phyloP scores from a whole-genome alignment of 2,888 invertebrate genomes.

The Zygaena filipendulae region DNA sequence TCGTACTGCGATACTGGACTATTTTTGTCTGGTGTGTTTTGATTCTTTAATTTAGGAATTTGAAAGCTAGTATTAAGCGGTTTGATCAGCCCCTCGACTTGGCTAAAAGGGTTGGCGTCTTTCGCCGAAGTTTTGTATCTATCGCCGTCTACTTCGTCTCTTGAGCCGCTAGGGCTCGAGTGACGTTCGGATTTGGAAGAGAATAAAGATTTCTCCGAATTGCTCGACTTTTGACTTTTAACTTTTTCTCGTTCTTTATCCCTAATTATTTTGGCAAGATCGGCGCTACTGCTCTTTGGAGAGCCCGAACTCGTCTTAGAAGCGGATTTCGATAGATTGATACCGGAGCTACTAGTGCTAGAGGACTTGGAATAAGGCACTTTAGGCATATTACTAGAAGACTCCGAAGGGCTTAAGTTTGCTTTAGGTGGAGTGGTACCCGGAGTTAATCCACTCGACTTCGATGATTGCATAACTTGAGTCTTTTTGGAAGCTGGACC shows the following conservation, averaged over 20 bases:
- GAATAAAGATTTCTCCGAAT: conserved; percentile 73
- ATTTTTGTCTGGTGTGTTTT: conserved; percentile 56
- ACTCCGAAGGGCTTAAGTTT: conserved; percentile 46
- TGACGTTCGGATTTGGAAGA: conserved; percentile 72
- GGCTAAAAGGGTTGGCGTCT: conserved; percentile 68
- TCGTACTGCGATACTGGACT: conserved; percentile 51
- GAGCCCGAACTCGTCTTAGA: conserved; percentile 68
- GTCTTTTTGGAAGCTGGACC: conserved; percentile 89
- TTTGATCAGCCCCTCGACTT: conserved; percentile 81
- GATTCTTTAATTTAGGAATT: conserved; percentile 80
- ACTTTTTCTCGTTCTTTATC: conserved; percentile 71
- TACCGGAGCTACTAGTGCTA: conserved; percentile 44
- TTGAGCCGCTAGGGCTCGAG: conserved; percentile 72
- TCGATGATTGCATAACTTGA: conserved; percentile 69
- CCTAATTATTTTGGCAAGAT: conserved; percentile 66
- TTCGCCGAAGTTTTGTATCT: conserved; percentile 71
- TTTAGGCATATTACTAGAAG: conserved; percentile 42
- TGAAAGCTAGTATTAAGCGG: conserved; percentile 84
- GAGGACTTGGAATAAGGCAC: conserved; percentile 61
- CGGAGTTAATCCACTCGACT: conserved; percentile 39
- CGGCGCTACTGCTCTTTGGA: conserved; percentile 70
- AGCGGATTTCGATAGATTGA: conserved; percentile 53
- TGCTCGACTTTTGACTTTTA: conserved; percentile 68
- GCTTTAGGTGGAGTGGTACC: conserved; percentile 57
- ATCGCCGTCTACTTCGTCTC: conserved; percentile 73